Evolutionary conservation across 2,113 vertebrate genomes (phyloP), one percentile per base, ranked within the genome.

Genomic region (Athene noctua): DNA sequence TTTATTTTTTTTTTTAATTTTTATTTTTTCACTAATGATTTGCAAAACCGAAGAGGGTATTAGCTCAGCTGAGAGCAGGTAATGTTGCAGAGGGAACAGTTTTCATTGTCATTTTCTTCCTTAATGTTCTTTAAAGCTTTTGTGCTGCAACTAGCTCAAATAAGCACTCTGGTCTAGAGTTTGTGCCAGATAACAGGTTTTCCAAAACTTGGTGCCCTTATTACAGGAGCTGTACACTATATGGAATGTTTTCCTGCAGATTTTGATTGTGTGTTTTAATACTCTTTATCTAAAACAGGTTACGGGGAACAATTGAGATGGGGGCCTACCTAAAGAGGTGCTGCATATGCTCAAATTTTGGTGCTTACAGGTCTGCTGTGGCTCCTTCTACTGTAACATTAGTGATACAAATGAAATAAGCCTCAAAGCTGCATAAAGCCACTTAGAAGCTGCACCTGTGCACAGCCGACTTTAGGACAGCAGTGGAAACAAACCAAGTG

Each of bases 1-100:
- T 71, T 94, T 95, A 87, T 95, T 91, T 94, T 95, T 88, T 95
- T 91, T 30, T 67, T 12, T 16, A 46, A 47, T 82, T 86, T 97
- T 74, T 90, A 84, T 90, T 97, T 62, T 87, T 80, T 63, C 66
- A 44, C 75, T 97, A 79, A 96, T 96, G 74, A 68, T 93, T 88
- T 70, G 62, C 70, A 85, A 95, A 96, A 75, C 66, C 44, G 57
- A 47, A 68, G 65, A 88, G 77, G 12, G 34, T 79, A 68, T 94
- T 91, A 92, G 40, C 83, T 85, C 77, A 61, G 85, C 34, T 91
- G 83, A 92, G 86, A 82, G 66, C 70, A 94, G 88, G 92, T 95
- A 95, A 89, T 57, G 61, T 72, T 91, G 73, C 62, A 91, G 58
- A 89, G 66, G 62, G 58, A 92, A 66, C 80, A 5, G 57, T 68